Conservation (phyloP, 2,888 invertebrate genomes). For the Bombyx huttoni region DNA sequence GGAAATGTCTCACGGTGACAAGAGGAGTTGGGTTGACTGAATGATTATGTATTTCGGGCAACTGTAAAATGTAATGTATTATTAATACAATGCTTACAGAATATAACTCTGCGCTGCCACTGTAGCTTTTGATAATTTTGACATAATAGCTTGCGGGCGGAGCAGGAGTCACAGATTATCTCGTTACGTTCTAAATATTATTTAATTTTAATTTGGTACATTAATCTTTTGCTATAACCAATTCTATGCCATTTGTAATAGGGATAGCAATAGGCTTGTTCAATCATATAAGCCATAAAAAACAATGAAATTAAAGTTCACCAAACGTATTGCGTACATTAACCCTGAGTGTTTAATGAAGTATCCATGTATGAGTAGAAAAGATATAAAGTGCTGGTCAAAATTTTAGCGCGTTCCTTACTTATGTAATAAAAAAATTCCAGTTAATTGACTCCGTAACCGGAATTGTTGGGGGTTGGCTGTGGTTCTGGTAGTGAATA, state of each 20-base stretch:
- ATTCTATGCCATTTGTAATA: background rate
- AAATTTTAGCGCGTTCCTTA: no score
- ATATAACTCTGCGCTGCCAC: background rate
- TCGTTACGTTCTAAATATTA: background rate
- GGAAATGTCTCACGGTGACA: constrained; percentile 46
- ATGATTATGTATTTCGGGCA: background rate
- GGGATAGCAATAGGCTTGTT: background rate
- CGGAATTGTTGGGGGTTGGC: background rate
- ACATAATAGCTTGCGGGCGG: background rate
- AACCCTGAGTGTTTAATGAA: no score
- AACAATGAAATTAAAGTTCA: no score
- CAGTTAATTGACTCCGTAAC: background rate
- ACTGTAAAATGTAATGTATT: background rate
- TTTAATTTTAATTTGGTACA: background rate
- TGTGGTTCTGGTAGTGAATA: background rate
- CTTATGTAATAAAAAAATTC: no score
- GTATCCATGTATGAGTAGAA: no score
- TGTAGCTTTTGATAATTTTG: background rate
- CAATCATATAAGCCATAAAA: no score
- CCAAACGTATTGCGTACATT: no score
- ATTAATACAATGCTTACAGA: background rate
- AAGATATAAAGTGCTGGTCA: no score
- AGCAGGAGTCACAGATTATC: no score
- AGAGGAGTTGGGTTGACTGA: constrained; percentile 13
- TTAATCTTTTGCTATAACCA: background rate